phyloP scores from a whole-genome alignment of 2,797 vertebrate genomes.

The Molossus alvarezi region DNA sequence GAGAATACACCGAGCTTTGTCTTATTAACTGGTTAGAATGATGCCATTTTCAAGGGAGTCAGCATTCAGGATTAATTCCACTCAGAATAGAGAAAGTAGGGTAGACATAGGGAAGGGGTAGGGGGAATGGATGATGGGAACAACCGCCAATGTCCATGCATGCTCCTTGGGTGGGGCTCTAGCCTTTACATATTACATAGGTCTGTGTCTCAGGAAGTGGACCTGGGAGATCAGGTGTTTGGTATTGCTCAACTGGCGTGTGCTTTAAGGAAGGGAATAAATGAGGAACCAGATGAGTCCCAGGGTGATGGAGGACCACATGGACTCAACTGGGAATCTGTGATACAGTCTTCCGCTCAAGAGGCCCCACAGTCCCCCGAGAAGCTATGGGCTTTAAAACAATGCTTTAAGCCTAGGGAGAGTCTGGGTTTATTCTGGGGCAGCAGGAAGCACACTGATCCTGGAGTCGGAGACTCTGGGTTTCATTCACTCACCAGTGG shows the following conservation, averaged over 20 bases:
- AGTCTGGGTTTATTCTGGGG: not conserved
- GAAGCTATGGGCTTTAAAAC: not conserved
- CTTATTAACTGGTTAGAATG: not conserved
- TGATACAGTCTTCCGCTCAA: accelerated
- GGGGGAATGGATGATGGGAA: not conserved
- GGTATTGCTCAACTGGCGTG: not conserved
- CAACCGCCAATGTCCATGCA: not conserved
- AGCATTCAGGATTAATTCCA: slow-evolving; percentile 5
- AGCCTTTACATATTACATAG: not conserved
- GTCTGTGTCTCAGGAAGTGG: slow-evolving; percentile 13
- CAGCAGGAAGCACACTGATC: not conserved
- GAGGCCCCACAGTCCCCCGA: not conserved
- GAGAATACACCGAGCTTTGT: not conserved
- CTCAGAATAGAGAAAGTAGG: not conserved
- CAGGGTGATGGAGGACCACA: not conserved
- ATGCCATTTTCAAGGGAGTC: slow-evolving; percentile 27
- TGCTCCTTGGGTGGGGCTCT: not conserved
- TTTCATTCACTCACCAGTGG: not conserved
- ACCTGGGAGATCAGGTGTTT: not conserved
- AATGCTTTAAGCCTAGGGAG: not conserved
- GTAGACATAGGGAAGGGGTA: not conserved
- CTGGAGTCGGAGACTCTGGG: not conserved
- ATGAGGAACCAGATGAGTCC: not conserved
- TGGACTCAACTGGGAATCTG: not conserved
- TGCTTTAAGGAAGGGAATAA: not conserved